phyloP scores from a whole-genome alignment of 1,140 invertebrate species.

The Ostrea edulis region DNA sequence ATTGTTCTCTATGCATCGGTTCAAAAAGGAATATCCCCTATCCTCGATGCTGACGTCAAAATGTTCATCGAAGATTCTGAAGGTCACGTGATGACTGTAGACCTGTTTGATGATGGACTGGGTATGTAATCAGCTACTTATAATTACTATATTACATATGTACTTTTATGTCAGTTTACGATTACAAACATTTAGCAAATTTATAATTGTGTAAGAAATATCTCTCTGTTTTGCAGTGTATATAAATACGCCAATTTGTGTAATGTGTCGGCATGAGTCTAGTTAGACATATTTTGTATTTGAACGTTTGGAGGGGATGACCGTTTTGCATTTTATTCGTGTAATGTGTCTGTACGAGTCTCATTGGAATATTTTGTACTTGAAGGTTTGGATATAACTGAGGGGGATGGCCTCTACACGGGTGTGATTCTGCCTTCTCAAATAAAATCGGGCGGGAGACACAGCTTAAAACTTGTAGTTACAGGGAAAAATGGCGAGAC shows the following conservation, averaged over 20 bases:
- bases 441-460: not conserved
- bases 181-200: too few relatives aligned
- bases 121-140: not conserved
- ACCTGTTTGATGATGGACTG: constrained; percentile 6
- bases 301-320: not conserved
- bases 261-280: too few relatives aligned
- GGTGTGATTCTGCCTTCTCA: not conserved
- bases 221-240: not conserved
- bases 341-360: too few relatives aligned
- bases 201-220: not conserved
- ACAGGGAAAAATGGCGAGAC: not conserved
- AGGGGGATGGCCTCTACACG: not conserved
- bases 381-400: not conserved
- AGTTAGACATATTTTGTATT: too few relatives aligned
- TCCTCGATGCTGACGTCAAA: constrained; percentile 19
- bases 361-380: too few relatives aligned
- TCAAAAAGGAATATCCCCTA: constrained; percentile 7
- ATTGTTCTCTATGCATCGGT: constrained; percentile 21
- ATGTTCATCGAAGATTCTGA: not conserved
- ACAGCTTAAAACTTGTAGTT: constrained; percentile 1
- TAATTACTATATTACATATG: too few relatives aligned
- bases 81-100: not conserved
- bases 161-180: too few relatives aligned
- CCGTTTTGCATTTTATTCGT: too few relatives aligned
- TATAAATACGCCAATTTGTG: too few relatives aligned